Percentiles rank a stretch among this genome's conserved stretches.
Conservation (phyloP, 2,797 vertebrate species). For the Acipenser oxyrinchus region DNA sequence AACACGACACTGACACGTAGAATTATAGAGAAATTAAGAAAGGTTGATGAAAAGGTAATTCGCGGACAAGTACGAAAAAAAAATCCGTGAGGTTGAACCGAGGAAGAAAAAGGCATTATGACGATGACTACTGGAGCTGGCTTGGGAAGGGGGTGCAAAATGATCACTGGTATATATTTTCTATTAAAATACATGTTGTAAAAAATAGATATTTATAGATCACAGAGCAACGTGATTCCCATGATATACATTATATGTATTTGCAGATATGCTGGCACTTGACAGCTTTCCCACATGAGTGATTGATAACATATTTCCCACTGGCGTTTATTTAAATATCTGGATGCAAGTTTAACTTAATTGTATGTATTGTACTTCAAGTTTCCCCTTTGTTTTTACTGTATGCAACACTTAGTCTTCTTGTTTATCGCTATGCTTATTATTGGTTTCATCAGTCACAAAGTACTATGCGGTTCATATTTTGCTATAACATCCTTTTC, state of each 20-base stretch:
- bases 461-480: not conserved
- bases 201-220: slow-evolving; percentile 5
- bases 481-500: too few species aligned
- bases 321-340: slow-evolving; percentile 40
- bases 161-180: not conserved
- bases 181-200: not conserved
- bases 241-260: not conserved
- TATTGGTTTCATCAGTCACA: slow-evolving; percentile 38
- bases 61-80: slow-evolving; percentile 36
- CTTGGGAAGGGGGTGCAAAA: not conserved
- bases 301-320: slow-evolving; percentile 43
- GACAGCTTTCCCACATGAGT: slow-evolving; percentile 36
- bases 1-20: slow-evolving; percentile 45
- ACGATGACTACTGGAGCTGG: too few species aligned
- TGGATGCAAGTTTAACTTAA: slow-evolving; percentile 34
- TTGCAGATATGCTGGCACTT: slow-evolving; percentile 10
- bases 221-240: slow-evolving; percentile 6
- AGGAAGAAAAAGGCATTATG: too few species aligned
- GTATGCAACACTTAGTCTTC: slow-evolving; percentile 30
- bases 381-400: slow-evolving; percentile 29
- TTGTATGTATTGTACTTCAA: slow-evolving; percentile 46
- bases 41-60: slow-evolving; percentile 42
- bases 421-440: slow-evolving; percentile 18
- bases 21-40: slow-evolving; percentile 59
- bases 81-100: too few species aligned